phyloP scores from a whole-genome alignment of 1,140 invertebrate species.

The Tenebrio molitor region DNA sequence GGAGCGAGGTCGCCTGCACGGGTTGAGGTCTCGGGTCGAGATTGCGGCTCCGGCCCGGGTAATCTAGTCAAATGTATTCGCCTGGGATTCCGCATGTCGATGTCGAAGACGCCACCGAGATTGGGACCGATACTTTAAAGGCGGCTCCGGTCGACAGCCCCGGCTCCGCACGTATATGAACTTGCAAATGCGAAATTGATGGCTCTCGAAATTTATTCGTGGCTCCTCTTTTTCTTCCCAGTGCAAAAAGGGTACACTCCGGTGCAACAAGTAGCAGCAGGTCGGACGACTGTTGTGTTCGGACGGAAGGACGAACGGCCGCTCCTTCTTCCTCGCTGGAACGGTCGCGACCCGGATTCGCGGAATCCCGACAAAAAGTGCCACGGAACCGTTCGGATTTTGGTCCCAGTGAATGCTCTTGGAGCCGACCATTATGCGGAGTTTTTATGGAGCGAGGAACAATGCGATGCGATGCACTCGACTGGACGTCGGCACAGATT shows the following conservation, averaged over 20 bases:
- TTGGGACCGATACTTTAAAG: constrained; percentile 38
- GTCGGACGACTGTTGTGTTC: no score
- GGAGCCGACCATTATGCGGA: no score
- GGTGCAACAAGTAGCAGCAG: neutral
- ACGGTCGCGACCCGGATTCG: no score
- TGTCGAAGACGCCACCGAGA: constrained; percentile 22
- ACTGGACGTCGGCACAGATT: no score
- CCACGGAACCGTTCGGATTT: no score
- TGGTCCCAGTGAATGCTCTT: no score
- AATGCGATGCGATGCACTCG: no score
- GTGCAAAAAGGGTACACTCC: neutral
- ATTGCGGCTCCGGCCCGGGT: constrained; percentile 29
- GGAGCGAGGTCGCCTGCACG: constrained; percentile 6
- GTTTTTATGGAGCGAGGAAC: no score
- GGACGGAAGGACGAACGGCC: no score
- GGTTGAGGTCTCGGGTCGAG: no score
- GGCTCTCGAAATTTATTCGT: constrained; percentile 32
- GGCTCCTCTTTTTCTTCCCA: neutral
- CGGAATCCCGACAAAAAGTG: no score
- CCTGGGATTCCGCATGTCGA: constrained; percentile 39
- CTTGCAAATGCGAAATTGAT: constrained; percentile 39
- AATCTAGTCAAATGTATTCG: constrained; percentile 45
- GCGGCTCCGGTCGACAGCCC: constrained; percentile 22
- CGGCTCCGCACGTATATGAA: constrained; percentile 26
- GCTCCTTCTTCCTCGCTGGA: no score